Evolutionary conservation across 2,888 invertebrate species (phyloP).

Genomic region (Parapristionchus giblindavisi): DNA sequence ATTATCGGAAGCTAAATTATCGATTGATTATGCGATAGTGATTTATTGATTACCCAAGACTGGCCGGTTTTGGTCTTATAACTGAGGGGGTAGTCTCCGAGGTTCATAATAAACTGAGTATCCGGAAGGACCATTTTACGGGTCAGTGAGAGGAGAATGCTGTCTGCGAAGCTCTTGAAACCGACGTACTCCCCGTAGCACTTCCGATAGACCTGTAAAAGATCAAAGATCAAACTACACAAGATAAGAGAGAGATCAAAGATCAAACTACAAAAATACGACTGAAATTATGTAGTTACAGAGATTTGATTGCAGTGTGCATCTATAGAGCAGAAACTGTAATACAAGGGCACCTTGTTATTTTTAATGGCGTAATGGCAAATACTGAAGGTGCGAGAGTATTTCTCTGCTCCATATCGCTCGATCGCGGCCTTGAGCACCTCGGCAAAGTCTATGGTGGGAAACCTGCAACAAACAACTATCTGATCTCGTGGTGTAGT

Average conservation of each 20-base stretch:
- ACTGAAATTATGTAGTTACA: too few relatives aligned
- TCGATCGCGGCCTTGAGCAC: not conserved
- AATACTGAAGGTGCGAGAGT: constrained; percentile 24
- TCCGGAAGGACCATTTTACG: constrained; percentile 77
- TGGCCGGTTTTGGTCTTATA: not conserved
- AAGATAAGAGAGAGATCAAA: too few relatives aligned
- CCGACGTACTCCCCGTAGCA: constrained; percentile 94
- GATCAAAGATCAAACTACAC: not conserved
- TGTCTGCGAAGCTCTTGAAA: constrained; percentile 94
- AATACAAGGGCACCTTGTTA: not conserved
- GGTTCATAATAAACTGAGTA: constrained; percentile 87
- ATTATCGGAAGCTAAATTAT: constrained; percentile 79
- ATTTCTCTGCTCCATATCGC: not conserved
- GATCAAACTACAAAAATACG: too few relatives aligned
- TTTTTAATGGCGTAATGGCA: constrained; percentile 33
- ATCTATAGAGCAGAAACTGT: not conserved
- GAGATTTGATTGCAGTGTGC: too few relatives aligned
- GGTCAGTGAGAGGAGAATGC: constrained; percentile 82
- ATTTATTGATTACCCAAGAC: not conserved
- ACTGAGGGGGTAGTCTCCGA: constrained; percentile 91
- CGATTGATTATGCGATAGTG: constrained; percentile 74
- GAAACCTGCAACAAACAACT: constrained; percentile 20
- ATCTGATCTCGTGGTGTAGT: constrained; percentile 47
- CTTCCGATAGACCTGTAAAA: constrained; percentile 78
- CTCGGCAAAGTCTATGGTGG: not conserved